These are phyloP conservation scores for Podabrus alpinus DNA, from an alignment of 2,888 invertebrate genomes.

Conservation along the genomic window DNA sequence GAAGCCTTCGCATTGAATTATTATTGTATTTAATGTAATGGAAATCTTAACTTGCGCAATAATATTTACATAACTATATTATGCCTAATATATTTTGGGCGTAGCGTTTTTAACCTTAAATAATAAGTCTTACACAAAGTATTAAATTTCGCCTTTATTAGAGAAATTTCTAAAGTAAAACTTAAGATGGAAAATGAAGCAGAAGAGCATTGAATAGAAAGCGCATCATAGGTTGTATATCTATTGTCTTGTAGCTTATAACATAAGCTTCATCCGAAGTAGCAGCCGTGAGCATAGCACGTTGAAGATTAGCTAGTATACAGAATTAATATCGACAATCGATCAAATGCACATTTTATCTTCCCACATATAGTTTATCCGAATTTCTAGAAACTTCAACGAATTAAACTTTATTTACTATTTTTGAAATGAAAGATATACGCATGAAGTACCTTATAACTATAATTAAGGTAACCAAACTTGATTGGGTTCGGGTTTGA, in stretches of 20 bases:
- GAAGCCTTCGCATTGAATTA: background rate
- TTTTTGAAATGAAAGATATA: background rate
- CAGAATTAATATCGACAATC: background rate
- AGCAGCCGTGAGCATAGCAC: background rate
- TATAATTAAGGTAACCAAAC: no score
- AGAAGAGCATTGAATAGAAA: background rate
- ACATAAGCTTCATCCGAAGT: background rate
- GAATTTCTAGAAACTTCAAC: background rate
- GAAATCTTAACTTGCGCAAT: background rate
- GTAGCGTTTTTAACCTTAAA: background rate
- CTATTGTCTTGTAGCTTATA: background rate
- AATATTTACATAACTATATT: background rate
- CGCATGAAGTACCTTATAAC: no score
- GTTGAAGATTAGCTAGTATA: background rate
- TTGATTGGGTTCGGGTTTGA: no score
- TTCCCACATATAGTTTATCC: background rate
- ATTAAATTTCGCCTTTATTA: background rate
- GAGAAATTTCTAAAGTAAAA: background rate
- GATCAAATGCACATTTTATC: background rate
- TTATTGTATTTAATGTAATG: background rate
- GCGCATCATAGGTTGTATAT: background rate
- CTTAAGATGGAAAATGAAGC: background rate
- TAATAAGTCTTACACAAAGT: no score
- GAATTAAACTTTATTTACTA: background rate
- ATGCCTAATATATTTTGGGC: background rate